Percentiles rank a stretch among this genome's conserved stretches.
phyloP scores from a whole-genome alignment of 2,888 invertebrate genomes.

The Heteromyza rotundicornis region DNA sequence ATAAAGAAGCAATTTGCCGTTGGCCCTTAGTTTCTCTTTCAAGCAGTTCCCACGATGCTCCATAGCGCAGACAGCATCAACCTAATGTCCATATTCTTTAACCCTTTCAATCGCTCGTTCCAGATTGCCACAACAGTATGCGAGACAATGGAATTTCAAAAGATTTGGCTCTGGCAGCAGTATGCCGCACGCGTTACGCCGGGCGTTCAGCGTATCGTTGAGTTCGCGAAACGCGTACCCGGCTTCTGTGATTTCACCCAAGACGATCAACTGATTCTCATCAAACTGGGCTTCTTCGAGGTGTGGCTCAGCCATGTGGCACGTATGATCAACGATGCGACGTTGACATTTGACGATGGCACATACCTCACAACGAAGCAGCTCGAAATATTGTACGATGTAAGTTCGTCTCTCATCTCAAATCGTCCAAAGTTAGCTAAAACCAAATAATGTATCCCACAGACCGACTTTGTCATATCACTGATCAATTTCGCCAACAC shows the following conservation, averaged over 20 bases:
- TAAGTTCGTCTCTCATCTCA: too few species aligned
- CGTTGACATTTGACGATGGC: conserved; percentile 90
- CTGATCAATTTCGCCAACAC: conserved; percentile 81
- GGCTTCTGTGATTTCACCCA: conserved; percentile 90
- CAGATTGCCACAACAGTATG: conserved; percentile 69
- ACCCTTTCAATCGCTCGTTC: not conserved
- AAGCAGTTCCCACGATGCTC: too few species aligned
- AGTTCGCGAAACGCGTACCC: conserved; percentile 94
- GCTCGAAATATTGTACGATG: conserved; percentile 86
- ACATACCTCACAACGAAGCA: conserved; percentile 82
- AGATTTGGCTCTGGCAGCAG: conserved; percentile 87
- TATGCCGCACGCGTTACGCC: conserved; percentile 87
- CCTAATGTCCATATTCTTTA: not conserved
- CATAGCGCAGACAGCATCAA: too few species aligned
- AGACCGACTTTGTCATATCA: conserved; percentile 84
- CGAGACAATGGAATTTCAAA: conserved; percentile 74
- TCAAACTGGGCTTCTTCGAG: conserved; percentile 96
- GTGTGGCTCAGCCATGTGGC: conserved; percentile 91
- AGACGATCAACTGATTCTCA: conserved; percentile 95
- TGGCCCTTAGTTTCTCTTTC: too few species aligned
- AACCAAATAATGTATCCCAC: conserved; percentile 49
- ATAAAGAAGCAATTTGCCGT: too few species aligned
- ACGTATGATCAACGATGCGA: conserved; percentile 76
- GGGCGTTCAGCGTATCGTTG: conserved; percentile 91
- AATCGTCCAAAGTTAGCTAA: too few species aligned